Evolutionary conservation across 2,797 vertebrate species (phyloP).

Genomic region (Gallirallus australis): DNA sequence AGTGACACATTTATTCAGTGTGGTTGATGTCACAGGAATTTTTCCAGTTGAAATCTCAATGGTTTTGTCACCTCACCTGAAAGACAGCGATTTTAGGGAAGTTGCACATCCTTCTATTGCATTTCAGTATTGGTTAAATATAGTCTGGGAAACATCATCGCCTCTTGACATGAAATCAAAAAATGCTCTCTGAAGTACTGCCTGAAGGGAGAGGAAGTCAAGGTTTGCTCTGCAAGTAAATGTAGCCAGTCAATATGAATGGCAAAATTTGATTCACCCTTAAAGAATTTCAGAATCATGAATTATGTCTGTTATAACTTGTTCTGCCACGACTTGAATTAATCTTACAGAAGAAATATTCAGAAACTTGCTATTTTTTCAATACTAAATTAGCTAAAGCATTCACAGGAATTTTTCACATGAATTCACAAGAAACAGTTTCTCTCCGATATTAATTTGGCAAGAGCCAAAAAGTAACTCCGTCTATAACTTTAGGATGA

Average conservation of each 20-base stretch:
- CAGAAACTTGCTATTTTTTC: not conserved
- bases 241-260: not conserved
- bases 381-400: not conserved
- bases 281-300: not conserved
- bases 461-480: not conserved
- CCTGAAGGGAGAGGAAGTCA: not conserved
- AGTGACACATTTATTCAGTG: not conserved
- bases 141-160: not conserved
- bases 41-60: not conserved
- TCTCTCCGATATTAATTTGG: not conserved
- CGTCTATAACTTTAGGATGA: not conserved
- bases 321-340: not conserved
- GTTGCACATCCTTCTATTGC: not conserved
- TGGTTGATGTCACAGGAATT: not conserved
- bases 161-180: not conserved
- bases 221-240: not conserved
- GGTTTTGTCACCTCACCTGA: not conserved
- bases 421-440: not conserved
- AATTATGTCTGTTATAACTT: not conserved
- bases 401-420: not conserved
- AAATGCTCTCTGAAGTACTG: not conserved
- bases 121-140: not conserved
- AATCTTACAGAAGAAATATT: not conserved
- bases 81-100: not conserved
- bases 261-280: not conserved